These are phyloP conservation scores for Chaetura pelagica DNA, from an alignment of 2,113 vertebrate species.

Conservation along the genomic window DNA sequence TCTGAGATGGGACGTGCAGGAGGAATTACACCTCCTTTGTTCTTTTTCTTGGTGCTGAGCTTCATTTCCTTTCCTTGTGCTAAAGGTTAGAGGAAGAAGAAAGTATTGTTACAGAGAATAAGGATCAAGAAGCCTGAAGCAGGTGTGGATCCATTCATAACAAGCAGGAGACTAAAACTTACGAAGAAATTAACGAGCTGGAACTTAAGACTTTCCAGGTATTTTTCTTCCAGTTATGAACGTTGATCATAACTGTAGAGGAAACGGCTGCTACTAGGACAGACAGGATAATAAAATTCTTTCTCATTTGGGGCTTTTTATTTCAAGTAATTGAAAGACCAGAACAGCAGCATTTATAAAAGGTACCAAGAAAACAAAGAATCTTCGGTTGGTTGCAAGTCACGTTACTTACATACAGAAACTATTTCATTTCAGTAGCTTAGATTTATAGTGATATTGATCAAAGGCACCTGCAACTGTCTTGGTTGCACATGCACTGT, in stretches of 20 bases:
- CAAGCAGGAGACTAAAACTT: background rate
- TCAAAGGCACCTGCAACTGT: conserved; percentile 63
- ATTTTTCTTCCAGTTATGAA: background rate
- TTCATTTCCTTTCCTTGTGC: conserved; percentile 1
- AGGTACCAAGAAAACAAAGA: conserved; percentile 44
- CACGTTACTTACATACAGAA: conserved; percentile 42
- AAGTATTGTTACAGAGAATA: background rate
- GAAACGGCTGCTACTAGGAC: background rate
- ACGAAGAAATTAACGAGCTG: too few relatives aligned
- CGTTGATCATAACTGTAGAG: background rate
- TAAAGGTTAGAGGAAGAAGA: conserved; percentile 4
- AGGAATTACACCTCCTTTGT: conserved; percentile 6
- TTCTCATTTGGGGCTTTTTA: conserved; percentile 52
- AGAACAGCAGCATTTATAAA: conserved; percentile 49
- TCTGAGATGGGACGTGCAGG: background rate
- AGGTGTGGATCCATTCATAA: background rate
- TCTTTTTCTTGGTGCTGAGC: background rate
- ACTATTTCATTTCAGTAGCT: conserved; percentile 27
- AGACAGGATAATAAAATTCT: conserved; percentile 21
- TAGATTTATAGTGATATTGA: conserved; percentile 16
- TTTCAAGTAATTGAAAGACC: conserved; percentile 39
- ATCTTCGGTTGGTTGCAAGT: conserved; percentile 14
- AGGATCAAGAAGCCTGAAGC: background rate
- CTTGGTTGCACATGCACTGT: conserved; percentile 58
- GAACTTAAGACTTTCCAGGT: background rate